Evolutionary conservation across 1,140 invertebrate species (phyloP), one percentile per base, ranked within the genome.

Genomic region (Lethocerus indicus): DNA sequence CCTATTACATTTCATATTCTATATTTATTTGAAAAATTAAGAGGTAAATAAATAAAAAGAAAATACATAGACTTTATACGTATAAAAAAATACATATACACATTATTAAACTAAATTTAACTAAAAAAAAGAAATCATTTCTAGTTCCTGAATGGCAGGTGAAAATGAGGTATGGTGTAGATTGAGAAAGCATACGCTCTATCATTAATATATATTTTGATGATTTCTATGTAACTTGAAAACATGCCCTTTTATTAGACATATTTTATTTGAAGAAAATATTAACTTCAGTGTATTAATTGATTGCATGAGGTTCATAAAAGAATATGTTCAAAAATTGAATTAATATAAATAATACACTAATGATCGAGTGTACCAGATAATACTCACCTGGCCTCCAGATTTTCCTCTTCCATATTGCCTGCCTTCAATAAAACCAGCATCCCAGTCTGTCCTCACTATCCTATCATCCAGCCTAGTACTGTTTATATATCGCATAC

Each of bases 381-480:
- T 21, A 54, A 35, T 49, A 58, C 54, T 64, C 68, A 93, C 89
- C 76, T 98, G 95, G 61, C 96, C 96, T 41, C 96, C 96, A 62
- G 86, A 91, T 72, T 96, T 97, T 25, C 96, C 96, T 58, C 96
- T 71, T 16, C 96, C 96, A 73, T 90, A 99, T 64, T 99, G 95
- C 60, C 96, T 70, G 2, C 95, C 96, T 72, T 99, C 95, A 46
- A 93, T 78, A 69, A 99, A 99, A 3, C 96, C 96, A 41, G 93
- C 93, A 69, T 99, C 96, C 93, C 94, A 98, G 69, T 99, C 95
- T 49, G 91, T 94, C 61, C 96, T 72, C 23, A 99, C 90, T 44
- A 98, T 87, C 61, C 96, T 75, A 60, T 98, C 95, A 70, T 99
- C 96, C 16, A 99, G 66, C 54, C 93, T 71, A 0, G 95, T 99